phyloP scores from a whole-genome alignment of 2,888 invertebrate species.

The Pyrochroa serraticornis region DNA sequence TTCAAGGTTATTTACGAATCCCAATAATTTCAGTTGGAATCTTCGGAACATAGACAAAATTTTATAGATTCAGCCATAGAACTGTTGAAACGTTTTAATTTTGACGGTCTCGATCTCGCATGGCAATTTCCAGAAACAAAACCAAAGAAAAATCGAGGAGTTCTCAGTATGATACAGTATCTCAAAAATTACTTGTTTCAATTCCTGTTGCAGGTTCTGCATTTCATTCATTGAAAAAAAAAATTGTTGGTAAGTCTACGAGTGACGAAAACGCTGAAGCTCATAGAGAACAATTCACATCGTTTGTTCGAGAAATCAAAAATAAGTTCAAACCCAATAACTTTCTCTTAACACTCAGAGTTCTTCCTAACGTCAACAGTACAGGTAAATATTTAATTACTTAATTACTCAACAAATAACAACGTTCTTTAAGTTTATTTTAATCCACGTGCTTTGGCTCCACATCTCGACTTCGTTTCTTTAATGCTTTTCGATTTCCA shows the following conservation, averaged over 20 bases:
- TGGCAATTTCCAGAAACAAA: conserved; percentile 2
- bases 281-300: conserved; percentile 1
- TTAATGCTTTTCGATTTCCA: conserved; percentile 3
- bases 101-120: conserved; percentile 54
- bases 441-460: background rate
- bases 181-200: background rate
- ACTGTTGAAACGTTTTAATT: conserved; percentile 52
- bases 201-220: background rate
- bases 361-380: conserved; percentile 3
- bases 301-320: background rate
- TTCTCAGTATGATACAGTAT: background rate
- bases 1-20: no score
- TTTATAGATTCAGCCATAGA: background rate
- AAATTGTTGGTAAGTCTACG: background rate
- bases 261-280: background rate
- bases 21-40: no score
- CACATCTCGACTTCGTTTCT: background rate
- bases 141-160: background rate
- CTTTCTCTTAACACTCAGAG: background rate
- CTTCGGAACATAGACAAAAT: no score
- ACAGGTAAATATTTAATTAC: background rate
- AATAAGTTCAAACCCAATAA: background rate
- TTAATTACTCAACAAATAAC: no score
- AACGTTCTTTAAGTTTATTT: conserved; percentile 1
- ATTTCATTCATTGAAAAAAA: conserved; percentile 3